phyloP scores from a whole-genome alignment of 2,888 invertebrate species.

The Beris chalybata region DNA sequence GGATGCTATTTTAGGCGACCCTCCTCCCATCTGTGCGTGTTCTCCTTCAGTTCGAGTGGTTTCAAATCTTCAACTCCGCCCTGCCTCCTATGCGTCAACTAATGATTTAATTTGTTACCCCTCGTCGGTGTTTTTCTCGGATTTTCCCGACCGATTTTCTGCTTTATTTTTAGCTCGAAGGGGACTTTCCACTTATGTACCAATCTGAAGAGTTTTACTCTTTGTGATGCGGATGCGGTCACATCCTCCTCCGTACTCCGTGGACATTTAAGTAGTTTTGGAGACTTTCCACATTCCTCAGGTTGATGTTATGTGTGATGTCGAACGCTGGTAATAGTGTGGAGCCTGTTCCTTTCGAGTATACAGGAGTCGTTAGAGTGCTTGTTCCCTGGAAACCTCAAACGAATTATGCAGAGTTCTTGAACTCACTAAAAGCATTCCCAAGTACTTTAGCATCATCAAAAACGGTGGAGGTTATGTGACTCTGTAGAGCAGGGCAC shows the following conservation, averaged over 20 bases:
- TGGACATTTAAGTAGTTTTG: constrained; percentile 9
- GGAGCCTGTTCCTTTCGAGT: no score
- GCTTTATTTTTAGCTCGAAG: not conserved
- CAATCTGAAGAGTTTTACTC: not conserved
- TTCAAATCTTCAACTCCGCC: constrained; percentile 16
- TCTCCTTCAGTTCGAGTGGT: not conserved
- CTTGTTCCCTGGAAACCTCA: constrained; percentile 30
- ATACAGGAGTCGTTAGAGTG: not conserved
- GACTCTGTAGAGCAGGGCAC: not conserved
- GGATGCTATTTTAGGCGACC: constrained; percentile 4
- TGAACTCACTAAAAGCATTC: constrained; percentile 27
- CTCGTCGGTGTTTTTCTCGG: constrained; percentile 24
- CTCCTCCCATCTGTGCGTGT: constrained; percentile 18
- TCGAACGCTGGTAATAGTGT: not conserved
- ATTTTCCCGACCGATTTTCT: not conserved
- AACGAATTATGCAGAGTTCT: constrained; percentile 21
- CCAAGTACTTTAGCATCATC: constrained; percentile 9
- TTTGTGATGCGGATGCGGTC: not conserved
- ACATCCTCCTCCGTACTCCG: constrained; percentile 14
- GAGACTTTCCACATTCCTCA: not conserved
- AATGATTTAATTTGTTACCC: constrained; percentile 57
- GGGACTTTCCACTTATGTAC: constrained; percentile 19
- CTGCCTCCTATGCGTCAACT: constrained; percentile 43
- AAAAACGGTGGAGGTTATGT: not conserved
- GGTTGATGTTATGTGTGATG: constrained; percentile 1